Percentiles rank a stretch among this genome's conserved stretches.
phyloP scores from a whole-genome alignment of 2,888 invertebrate genomes.

The Tuta absoluta region DNA sequence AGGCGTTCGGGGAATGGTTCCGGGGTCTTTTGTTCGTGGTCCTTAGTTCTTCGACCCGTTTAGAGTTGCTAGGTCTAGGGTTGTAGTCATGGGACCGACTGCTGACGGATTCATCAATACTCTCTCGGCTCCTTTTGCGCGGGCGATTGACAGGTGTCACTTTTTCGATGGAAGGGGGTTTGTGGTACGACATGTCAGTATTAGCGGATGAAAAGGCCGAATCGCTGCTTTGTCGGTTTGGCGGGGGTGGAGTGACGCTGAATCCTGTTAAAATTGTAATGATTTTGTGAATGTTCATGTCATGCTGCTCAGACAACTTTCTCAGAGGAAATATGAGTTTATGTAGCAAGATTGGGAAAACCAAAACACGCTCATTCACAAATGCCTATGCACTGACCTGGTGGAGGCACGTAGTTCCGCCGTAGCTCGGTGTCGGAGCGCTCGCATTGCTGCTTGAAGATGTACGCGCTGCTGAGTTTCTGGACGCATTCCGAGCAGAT shows the following conservation, averaged over 20 bases:
- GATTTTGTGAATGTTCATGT: background rate
- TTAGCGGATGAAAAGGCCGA: constrained; percentile 75
- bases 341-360: background rate
- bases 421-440: constrained; percentile 73
- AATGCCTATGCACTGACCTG: constrained; percentile 48
- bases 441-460: constrained; percentile 78
- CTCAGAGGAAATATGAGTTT: background rate
- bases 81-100: constrained; percentile 57
- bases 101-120: constrained; percentile 58
- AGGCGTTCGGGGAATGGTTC: constrained; percentile 44
- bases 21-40: constrained; percentile 55
- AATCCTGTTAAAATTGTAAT: constrained; percentile 34
- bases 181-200: constrained; percentile 67
- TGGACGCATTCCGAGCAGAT: constrained; percentile 76
- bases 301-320: background rate
- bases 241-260: constrained; percentile 55
- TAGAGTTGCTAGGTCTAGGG: constrained; percentile 51
- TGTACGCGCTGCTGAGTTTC: constrained; percentile 75
- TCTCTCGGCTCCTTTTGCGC: constrained; percentile 67
- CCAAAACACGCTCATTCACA: no score
- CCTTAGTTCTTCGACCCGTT: constrained; percentile 64
- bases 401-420: constrained; percentile 71
- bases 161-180: constrained; percentile 57
- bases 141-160: constrained; percentile 48
- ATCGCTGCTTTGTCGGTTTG: constrained; percentile 73